Evolutionary conservation across 2,113 vertebrate genomes (phyloP).

Genomic region (Aspidoscelis tigris): DNA sequence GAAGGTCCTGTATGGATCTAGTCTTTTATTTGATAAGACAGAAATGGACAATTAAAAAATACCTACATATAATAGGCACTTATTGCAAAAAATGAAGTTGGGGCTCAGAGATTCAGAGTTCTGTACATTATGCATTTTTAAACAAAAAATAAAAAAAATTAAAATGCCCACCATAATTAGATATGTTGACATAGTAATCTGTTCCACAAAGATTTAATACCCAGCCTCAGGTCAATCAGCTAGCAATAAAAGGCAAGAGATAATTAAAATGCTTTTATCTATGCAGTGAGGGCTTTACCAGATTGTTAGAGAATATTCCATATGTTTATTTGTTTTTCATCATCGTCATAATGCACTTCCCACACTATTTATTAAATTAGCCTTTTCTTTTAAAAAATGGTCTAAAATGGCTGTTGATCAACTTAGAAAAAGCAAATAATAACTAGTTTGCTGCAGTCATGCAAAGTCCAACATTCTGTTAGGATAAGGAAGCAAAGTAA

Average conservation of each 20-base stretch:
- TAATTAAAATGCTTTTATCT: conserved; percentile 73
- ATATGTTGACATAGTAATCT: conserved; percentile 66
- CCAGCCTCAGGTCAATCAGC: conserved; percentile 62
- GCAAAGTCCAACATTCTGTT: neutral
- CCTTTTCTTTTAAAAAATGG: neutral
- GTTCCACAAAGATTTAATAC: conserved; percentile 59
- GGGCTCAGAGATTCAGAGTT: conserved; percentile 24
- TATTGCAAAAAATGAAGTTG: conserved; percentile 19
- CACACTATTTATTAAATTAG: neutral
- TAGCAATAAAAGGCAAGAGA: conserved; percentile 60
- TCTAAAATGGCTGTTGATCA: conserved; percentile 16
- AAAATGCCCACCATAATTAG: conserved; percentile 61
- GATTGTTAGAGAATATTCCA: conserved; percentile 57
- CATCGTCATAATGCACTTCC: conserved; percentile 55
- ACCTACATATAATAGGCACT: conserved; percentile 14
- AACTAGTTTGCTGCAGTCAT: neutral
- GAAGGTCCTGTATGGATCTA: no score
- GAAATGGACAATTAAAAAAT: conserved; percentile 39
- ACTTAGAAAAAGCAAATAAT: conserved; percentile 4
- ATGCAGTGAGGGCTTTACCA: conserved; percentile 60
- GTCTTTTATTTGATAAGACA: conserved; percentile 36
- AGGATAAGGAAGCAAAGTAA: neutral
- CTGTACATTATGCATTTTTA: conserved; percentile 21
- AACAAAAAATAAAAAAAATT: no score
- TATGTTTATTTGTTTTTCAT: conserved; percentile 59